Base-by-base conservation (phyloP, 2,888 invertebrate genomes). In the Melitaea athalia region DNA sequence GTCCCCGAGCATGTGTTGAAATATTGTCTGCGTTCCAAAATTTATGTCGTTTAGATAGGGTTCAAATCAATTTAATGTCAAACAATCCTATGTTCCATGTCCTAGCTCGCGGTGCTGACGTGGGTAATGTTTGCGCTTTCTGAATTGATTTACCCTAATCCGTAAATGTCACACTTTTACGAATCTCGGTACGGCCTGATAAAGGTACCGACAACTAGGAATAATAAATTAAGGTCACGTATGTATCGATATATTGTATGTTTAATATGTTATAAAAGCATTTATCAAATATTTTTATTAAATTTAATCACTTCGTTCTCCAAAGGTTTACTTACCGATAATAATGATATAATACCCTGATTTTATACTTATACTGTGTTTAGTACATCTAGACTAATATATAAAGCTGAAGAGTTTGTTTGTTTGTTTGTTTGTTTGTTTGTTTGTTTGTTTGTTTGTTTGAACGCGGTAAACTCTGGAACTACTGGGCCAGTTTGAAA, bases 101-200 rank as follows among this genome's bases (percentile, higher is more conserved):
- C 76, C 77, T 75, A 74, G 70, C 68, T 68, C 66, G 47, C 53
- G 42, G 57, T 79, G 82, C 81, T 88, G 89, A 90, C 88, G 85
- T 79, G 87, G 88, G 89, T 87, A 79, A 80, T 85, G 87, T 89
- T 87, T 85, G 84, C 82, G 77, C 79, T 80, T 80, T 80, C 78
- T 76, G 84, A 87, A 89, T 88, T 87, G 88, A 88, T 88, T 89
- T 85, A 86, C 89, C 88, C 89, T 88, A 85, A 88, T 89, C 87
- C 84, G 85, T 87, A 85, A 84, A 86, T 84, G 88, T 88, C 88
- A 86, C 79, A 79, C 77, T 84, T 84, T 88, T 87, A 84, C 78
- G 80, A 79, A 79, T 77, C 79, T 71, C 77, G 76, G 71, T 75
- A 72, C 62, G 38, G 59, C 57, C 17, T 67, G 70, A 70, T 70